Conservation (phyloP, 2,113 vertebrate genomes). For the Lagopus leucura region DNA sequence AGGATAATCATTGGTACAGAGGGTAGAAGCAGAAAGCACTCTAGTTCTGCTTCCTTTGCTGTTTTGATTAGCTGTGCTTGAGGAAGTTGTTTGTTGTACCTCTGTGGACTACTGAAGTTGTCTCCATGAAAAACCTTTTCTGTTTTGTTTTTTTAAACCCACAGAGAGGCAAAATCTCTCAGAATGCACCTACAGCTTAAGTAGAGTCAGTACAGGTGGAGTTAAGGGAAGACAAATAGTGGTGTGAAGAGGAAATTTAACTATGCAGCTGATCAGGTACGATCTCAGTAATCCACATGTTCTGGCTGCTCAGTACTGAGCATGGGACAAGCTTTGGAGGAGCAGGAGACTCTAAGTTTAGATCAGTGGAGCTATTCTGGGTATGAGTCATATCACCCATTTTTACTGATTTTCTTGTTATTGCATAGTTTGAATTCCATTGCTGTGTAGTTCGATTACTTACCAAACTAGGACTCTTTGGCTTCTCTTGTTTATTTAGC, state of each 20-base stretch:
- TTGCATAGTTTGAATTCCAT: conserved; percentile 17
- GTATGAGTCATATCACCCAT: background rate
- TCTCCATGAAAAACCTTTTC: background rate
- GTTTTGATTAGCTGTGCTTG: background rate
- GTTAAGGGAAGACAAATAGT: background rate
- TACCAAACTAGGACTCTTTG: background rate
- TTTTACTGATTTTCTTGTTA: conserved; percentile 12
- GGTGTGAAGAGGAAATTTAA: background rate
- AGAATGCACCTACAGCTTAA: background rate
- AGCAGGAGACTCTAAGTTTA: background rate
- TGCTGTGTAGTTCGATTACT: background rate
- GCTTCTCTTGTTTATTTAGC: background rate
- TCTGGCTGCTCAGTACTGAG: background rate
- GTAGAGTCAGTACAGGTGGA: background rate
- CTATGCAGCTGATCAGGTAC: background rate
- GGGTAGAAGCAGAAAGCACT: background rate
- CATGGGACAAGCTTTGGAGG: background rate
- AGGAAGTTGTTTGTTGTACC: background rate
- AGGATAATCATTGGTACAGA: background rate
- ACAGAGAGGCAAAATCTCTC: background rate
- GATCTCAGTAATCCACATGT: background rate
- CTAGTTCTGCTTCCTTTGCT: background rate
- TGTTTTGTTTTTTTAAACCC: background rate
- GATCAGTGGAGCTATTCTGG: background rate
- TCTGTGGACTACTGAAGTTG: background rate